Evolutionary conservation across 92 coral and sea anemone species (phyloP).

Genomic region (Virgularia gustaviana): DNA sequence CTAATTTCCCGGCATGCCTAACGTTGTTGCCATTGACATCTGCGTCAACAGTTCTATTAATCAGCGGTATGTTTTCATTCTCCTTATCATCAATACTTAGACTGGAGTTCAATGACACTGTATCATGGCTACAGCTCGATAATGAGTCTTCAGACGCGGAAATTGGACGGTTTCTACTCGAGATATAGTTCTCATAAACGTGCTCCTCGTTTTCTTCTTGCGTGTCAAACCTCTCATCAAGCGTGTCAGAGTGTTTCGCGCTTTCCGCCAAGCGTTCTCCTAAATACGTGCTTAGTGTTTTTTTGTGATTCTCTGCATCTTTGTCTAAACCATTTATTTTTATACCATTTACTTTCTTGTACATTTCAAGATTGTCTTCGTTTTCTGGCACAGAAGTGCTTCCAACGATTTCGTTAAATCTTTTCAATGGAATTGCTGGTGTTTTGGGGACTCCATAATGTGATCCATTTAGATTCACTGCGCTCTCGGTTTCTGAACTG

Average conservation of each 20-base stretch:
- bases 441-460: conserved; percentile 15
- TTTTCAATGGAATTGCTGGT: conserved; percentile 11
- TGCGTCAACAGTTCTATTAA: conserved; percentile 9
- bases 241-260: not conserved
- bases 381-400: not conserved
- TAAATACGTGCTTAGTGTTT: conserved; percentile 21
- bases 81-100: conserved; percentile 18
- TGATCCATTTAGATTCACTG: not conserved
- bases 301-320: not conserved
- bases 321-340: not conserved
- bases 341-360: not conserved
- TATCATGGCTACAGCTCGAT: not conserved
- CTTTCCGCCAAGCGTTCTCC: conserved; percentile 10
- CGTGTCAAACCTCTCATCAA: not conserved
- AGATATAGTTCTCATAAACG: not conserved
- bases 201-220: not conserved
- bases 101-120: conserved; percentile 10
- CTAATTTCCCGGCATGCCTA: not conserved
- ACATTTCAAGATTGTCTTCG: not conserved
- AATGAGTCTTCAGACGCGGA: not conserved
- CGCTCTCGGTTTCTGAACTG: not conserved
- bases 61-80: conserved; percentile 13
- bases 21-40: conserved; percentile 23
- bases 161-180: not conserved
- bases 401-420: not conserved